Evolutionary conservation across 2,797 vertebrate genomes (phyloP), one percentile per base, ranked within the genome.

Genomic region (Synanceia verrucosa): DNA sequence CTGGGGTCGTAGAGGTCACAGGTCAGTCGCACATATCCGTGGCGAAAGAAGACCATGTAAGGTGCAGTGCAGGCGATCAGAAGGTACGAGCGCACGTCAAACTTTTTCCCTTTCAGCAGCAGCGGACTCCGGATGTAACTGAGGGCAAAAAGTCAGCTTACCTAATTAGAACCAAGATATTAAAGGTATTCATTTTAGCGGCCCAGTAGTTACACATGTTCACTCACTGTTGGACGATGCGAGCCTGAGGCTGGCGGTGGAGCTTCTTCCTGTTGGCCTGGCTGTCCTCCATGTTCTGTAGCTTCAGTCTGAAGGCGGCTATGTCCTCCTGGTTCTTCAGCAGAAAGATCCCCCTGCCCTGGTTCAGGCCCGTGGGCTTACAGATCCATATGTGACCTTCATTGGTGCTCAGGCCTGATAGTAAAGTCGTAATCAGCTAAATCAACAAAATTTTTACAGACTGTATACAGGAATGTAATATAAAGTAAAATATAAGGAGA

Each of bases 271-370:
- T 89, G 47, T 62, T 60, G 43, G 16, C 19, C 0, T 61, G 84
- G 13, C 73, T 48, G 0, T 93, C 89, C 48, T 93, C 88, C 0
- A 23, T 6, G 59, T 70, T 82, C 82, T 90, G 90, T 46, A 96
- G 91, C 85, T 89, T 93, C 70, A 84, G 84, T 77, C 83, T 94
- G 53, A 97, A 90, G 13, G 80, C 64, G 0, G 31, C 29, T 2
- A 94, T 59, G 7, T 96, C 96, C 29, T 94, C 90, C 46, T 76
- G 86, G 36, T 7, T 94, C 77, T 87, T 94, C 62, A 98, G 90
- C 69, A 98, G 94, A 73, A 96, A 97, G 86, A 98, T 97, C 26
- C 96, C 97, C 76, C 88, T 91, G 4, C 96, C 97, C 90, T 95
- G 96, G 89, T 97, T 97, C 59, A 94, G 92, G 47, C 93, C 93